These are phyloP conservation scores for Trichoplusia ni DNA, from an alignment of 1,140 invertebrate species.

Conservation along the genomic window DNA sequence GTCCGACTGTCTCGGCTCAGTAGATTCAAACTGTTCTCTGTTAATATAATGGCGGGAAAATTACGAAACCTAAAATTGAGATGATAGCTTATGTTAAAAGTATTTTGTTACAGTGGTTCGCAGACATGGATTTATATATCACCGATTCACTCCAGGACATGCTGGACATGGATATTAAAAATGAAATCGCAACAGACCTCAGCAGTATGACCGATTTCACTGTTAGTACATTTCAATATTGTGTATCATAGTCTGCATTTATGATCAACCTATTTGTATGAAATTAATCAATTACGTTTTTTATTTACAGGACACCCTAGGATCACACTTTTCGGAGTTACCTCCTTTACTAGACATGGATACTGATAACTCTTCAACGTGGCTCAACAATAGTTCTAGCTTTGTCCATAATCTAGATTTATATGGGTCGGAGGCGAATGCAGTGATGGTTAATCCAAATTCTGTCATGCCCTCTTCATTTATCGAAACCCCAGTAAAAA, in stretches of 20 bases:
- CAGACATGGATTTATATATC: constrained; percentile 84
- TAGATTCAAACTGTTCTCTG: constrained; percentile 25
- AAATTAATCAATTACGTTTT: background rate
- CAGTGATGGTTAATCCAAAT: constrained; percentile 90
- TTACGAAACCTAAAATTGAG: background rate
- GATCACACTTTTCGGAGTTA: constrained; percentile 84
- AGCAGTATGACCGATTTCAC: constrained; percentile 85
- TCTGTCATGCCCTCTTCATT: constrained; percentile 86
- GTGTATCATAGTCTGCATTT: background rate
- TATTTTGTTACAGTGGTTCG: constrained; percentile 76
- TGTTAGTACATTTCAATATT: constrained; percentile 56
- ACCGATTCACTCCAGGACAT: constrained; percentile 88
- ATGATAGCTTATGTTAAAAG: background rate
- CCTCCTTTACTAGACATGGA: constrained; percentile 85
- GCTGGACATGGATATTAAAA: constrained; percentile 91
- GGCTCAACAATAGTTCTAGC: constrained; percentile 82
- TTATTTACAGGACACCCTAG: constrained; percentile 75
- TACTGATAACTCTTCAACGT: constrained; percentile 83
- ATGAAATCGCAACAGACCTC: constrained; percentile 89
- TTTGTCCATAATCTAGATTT: constrained; percentile 88
- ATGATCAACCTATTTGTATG: background rate
- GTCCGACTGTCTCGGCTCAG: constrained; percentile 50
- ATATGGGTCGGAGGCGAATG: constrained; percentile 86
- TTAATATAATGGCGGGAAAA: constrained; percentile 52
- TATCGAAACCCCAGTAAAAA: constrained; percentile 81